These are phyloP conservation scores for Romanogobio albipinnatus DNA, from an alignment of 2,113 vertebrate species.

Conservation along the genomic window DNA sequence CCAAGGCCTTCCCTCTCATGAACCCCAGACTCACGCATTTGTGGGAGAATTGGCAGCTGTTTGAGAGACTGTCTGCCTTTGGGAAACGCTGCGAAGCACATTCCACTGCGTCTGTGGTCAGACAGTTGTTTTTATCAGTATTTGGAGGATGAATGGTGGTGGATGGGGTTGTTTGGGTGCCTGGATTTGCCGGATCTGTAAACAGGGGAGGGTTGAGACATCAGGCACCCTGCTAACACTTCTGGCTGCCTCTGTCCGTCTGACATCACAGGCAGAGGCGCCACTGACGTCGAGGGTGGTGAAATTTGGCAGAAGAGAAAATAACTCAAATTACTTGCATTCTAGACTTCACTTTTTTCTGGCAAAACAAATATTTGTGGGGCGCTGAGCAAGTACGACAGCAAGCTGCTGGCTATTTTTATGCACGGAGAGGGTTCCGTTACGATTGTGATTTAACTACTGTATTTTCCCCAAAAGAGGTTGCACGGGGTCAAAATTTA, in stretches of 20 bases:
- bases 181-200: conserved; percentile 34
- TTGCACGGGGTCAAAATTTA: too few species aligned
- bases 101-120: conserved; percentile 48
- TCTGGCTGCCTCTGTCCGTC: conserved; percentile 10
- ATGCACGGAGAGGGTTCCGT: not conserved
- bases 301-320: conserved; percentile 10
- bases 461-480: not conserved
- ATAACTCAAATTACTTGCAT: not conserved
- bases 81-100: conserved; percentile 31
- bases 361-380: conserved; percentile 25
- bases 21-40: conserved; percentile 14
- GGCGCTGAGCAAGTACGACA: not conserved
- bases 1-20: not conserved
- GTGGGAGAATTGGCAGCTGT: conserved; percentile 18
- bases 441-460: not conserved
- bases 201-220: conserved; percentile 42
- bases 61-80: conserved; percentile 31
- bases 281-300: conserved; percentile 7
- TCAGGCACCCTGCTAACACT: conserved; percentile 35
- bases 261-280: conserved; percentile 46
- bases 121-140: conserved; percentile 34
- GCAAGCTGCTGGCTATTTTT: not conserved
- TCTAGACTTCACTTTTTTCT: conserved; percentile 3
- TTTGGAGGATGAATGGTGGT: conserved; percentile 9
- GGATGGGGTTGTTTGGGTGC: conserved; percentile 36